Conservation (phyloP, 2,888 invertebrate species). For the Amitus sp. region DNA sequence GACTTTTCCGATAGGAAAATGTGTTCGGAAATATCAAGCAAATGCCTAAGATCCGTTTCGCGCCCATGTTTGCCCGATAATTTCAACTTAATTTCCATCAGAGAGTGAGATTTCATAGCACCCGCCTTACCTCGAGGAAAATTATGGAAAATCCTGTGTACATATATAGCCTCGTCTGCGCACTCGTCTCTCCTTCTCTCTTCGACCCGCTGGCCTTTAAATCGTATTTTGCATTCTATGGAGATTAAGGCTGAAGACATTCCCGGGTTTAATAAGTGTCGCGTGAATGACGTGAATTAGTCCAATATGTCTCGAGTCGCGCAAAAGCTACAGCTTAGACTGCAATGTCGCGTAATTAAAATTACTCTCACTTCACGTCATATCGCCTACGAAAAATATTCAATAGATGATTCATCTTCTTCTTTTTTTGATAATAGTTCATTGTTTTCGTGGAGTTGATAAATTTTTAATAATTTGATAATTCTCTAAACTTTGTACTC, state of each 20-base stretch:
- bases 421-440: too few relatives aligned
- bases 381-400: too few relatives aligned
- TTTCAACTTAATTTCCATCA: slow-evolving; percentile 6
- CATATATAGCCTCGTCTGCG: slow-evolving; percentile 6
- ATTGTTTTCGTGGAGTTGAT: too few relatives aligned
- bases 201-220: not conserved
- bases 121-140: not conserved
- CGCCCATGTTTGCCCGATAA: slow-evolving; percentile 4
- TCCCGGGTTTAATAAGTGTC: slow-evolving; percentile 62
- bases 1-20: not conserved
- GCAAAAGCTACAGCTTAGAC: slow-evolving; percentile 55
- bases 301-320: slow-evolving; percentile 56
- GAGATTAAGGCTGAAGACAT: slow-evolving; percentile 55
- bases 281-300: slow-evolving; percentile 60
- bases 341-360: slow-evolving; percentile 58
- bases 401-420: too few relatives aligned
- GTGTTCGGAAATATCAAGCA: not conserved
- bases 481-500: too few relatives aligned
- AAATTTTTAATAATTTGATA: too few relatives aligned
- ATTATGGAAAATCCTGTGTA: slow-evolving; percentile 6
- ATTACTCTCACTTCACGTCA: slow-evolving; percentile 53
- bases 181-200: slow-evolving; percentile 2
- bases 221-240: slow-evolving; percentile 41
- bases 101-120: slow-evolving; percentile 3
- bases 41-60: not conserved